Percentiles rank a stretch among this genome's conserved stretches.
phyloP scores from a whole-genome alignment of 2,888 invertebrate species.

The Acanthacorydalis orientalis region DNA sequence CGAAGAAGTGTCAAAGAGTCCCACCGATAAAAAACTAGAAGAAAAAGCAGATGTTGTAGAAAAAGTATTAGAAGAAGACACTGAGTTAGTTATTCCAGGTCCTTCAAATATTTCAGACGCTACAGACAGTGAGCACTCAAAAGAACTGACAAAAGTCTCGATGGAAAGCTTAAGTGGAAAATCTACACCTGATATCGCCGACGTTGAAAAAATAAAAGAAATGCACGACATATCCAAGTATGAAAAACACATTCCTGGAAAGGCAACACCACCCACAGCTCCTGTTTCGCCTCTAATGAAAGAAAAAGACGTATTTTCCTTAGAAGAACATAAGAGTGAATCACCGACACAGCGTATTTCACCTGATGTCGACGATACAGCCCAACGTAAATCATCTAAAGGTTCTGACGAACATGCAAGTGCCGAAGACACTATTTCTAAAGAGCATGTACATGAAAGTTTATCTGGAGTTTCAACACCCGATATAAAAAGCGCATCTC shows the following conservation, averaged over 20 bases:
- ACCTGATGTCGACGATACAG: not conserved
- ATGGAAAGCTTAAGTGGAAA: conserved; percentile 18
- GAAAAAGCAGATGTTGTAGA: conserved; percentile 2
- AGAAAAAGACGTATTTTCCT: conserved; percentile 11
- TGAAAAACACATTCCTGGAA: conserved; percentile 24
- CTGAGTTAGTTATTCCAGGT: not conserved
- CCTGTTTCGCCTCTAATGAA: conserved; percentile 41
- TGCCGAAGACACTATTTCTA: conserved; percentile 13
- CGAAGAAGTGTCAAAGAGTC: no score
- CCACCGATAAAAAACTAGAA: no score
- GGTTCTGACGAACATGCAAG: not conserved
- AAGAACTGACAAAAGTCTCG: conserved; percentile 9
- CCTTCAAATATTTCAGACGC: conserved; percentile 6
- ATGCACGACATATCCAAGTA: conserved; percentile 17
- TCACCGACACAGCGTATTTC: not conserved
- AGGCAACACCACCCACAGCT: conserved; percentile 48
- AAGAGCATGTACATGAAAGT: no score
- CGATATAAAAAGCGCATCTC: no score
- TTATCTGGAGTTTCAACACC: no score
- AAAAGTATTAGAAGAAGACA: not conserved
- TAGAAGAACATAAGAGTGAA: conserved; percentile 18
- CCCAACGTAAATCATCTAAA: not conserved
- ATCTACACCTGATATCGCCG: conserved; percentile 21
- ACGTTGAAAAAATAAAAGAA: conserved; percentile 18
- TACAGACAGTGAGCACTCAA: conserved; percentile 3